Evolutionary conservation across 2,113 vertebrate genomes (phyloP), one percentile per base, ranked within the genome.

Genomic region (Thinocorus orbignyianus): DNA sequence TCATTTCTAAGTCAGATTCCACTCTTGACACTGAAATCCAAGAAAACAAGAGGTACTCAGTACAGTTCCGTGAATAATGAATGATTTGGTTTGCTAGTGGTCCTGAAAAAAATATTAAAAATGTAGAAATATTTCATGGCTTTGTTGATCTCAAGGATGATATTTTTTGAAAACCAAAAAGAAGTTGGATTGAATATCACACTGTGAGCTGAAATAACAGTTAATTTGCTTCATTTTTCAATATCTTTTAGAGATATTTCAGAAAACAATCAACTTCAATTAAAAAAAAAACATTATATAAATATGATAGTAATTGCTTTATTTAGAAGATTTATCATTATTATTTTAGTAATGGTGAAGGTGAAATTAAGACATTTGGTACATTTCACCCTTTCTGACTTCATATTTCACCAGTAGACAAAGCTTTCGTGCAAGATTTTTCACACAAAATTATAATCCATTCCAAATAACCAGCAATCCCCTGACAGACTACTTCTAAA

Each of bases 401-500:
- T 30, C 22, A 12, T 60, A n/a, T 79, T 91, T 81, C 30, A 61
- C 61, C 51, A 77, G 7, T 8, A 86, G 90, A n/a, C 11, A 86
- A 65, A 77, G 37, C 28, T 65, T 87, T 94, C 30, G 41, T 26
- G 51, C 17, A 86, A 70, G 31, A 66, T 62, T 81, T 88, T 88
- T 94, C 52, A 51, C 30, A 69, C 7, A 58, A 80, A 72, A 83
- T 88, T 86, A 94, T 83, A 71, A 81, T 77, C 35, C 9, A 35
- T 49, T 86, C 78, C 28, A 95, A 93, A 92, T 79, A 89, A 91
- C 79, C 22, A 74, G 49, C 52, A 93, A 61, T 94, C 80, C 69
- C 35, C 51, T 69, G 26, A 58, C 23, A 90, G 46, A 72, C 31
- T 92, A 74, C 62, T 95, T 97, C 89, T 94, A 62, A 86, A 88